Percentiles rank a stretch among this genome's conserved stretches.
Conservation (phyloP, 2,888 invertebrate genomes). For the Rhogogaster chlorosoma region DNA sequence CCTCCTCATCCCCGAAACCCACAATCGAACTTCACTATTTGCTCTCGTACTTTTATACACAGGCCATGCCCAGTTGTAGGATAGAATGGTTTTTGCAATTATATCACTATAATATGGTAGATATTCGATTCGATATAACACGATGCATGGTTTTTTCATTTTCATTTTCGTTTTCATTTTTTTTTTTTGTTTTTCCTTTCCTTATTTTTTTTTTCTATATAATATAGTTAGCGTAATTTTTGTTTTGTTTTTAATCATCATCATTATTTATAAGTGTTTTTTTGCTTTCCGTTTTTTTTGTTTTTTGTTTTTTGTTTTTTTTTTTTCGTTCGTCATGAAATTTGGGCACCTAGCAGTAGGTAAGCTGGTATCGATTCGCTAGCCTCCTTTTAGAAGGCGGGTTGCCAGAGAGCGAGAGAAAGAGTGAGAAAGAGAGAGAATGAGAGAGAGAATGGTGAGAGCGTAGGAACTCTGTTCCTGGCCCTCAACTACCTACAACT, state of each 20-base stretch:
- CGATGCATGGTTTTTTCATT: neutral
- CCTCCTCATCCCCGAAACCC: neutral
- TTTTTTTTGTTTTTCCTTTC: neutral
- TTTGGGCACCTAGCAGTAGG: slow-evolving; percentile 36
- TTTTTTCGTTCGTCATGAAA: neutral
- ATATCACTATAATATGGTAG: slow-evolving; percentile 62
- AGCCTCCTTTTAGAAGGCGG: slow-evolving; percentile 48
- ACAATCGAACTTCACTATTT: slow-evolving; percentile 64
- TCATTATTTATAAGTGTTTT: neutral
- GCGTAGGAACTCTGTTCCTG: slow-evolving; percentile 46
- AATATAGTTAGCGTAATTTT: neutral
- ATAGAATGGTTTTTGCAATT: slow-evolving; percentile 70
- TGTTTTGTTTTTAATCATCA: neutral
- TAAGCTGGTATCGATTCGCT: slow-evolving; percentile 50
- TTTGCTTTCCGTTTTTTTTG: neutral
- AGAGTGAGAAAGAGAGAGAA: slow-evolving; percentile 56
- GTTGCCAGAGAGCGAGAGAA: slow-evolving; percentile 53
- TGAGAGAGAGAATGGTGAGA: neutral
- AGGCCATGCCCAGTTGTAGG: slow-evolving; percentile 78
- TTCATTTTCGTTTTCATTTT: neutral
- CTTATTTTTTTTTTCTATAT: neutral
- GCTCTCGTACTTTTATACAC: slow-evolving; percentile 73
- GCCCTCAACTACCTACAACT: slow-evolving; percentile 48
- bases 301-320: neutral
- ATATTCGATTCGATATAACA: slow-evolving; percentile 50